Percentiles rank a stretch among this genome's conserved stretches.
These are phyloP conservation scores for Drosophila mercatorum DNA, from an alignment of 2,888 invertebrate species.

Conservation along the genomic window DNA sequence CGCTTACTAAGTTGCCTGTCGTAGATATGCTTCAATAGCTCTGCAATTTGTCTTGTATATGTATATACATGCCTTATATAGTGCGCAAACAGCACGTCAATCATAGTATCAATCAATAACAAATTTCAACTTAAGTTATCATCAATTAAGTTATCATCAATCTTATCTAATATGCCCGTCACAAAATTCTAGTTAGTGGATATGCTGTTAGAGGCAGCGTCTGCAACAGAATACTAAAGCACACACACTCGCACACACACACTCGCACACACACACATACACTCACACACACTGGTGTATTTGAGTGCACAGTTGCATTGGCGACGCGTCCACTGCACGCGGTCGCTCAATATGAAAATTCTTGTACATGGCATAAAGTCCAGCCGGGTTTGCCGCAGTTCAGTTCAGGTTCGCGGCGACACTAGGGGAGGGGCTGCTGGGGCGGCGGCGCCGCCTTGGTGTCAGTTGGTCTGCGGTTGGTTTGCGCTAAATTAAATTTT, in stretches of 20 bases:
- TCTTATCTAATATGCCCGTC: not conserved
- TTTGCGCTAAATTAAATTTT: conserved; percentile 78
- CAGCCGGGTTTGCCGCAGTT: conserved; percentile 38
- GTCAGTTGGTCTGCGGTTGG: conserved; percentile 74
- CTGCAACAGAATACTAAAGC: conserved; percentile 42
- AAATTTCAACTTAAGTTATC: not conserved
- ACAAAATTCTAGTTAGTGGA: not conserved
- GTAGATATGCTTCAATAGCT: no score
- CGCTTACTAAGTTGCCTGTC: no score
- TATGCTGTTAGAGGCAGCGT: conserved; percentile 28
- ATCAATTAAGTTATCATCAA: conserved; percentile 1
- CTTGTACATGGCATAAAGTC: conserved; percentile 38
- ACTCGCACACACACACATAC: conserved; percentile 3
- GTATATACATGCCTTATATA: no score
- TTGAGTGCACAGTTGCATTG: conserved; percentile 33
- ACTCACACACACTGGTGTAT: conserved; percentile 6
- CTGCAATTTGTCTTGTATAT: no score
- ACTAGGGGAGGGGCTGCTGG: not conserved
- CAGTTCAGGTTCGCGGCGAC: conserved; percentile 28
- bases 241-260: conserved; percentile 7
- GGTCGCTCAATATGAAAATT: conserved; percentile 73
- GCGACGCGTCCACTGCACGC: conserved; percentile 60
- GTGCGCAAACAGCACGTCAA: no score
- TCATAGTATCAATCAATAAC: no score
- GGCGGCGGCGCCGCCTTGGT: conserved; percentile 53